Conservation (phyloP, 1,140 invertebrate genomes). For the Drosophila teissieri region DNA sequence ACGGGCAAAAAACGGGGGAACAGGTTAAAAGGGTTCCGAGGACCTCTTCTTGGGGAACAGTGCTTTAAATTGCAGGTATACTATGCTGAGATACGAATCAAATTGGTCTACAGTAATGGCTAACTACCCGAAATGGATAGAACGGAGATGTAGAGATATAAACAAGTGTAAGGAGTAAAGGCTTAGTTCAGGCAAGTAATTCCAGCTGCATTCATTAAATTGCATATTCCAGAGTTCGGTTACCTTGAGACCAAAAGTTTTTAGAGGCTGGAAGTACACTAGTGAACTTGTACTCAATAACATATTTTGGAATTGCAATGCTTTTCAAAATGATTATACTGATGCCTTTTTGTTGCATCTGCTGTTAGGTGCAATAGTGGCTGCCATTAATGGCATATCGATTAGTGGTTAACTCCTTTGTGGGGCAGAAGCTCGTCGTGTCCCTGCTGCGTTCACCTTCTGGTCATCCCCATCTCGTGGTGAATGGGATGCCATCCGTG, state of each 20-base stretch:
- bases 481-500: background rate
- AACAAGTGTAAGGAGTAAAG: background rate
- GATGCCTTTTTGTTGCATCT: too few relatives aligned
- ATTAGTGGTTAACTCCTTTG: conserved; percentile 60
- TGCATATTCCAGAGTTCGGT: too few relatives aligned
- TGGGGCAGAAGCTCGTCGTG: conserved; percentile 3
- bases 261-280: too few relatives aligned
- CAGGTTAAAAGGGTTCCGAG: conserved; percentile 33
- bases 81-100: background rate
- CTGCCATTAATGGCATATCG: conserved; percentile 64
- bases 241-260: too few relatives aligned
- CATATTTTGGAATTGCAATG: too few relatives aligned
- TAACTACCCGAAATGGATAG: too few relatives aligned
- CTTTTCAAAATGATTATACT: background rate
- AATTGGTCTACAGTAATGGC: too few relatives aligned
- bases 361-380: conserved; percentile 5
- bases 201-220: too few relatives aligned
- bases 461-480: conserved; percentile 28
- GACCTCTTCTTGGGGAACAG: conserved; percentile 15
- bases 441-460: conserved; percentile 19
- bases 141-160: background rate
- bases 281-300: too few relatives aligned
- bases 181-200: too few relatives aligned
- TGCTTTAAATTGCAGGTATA: conserved; percentile 66
- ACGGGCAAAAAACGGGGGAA: conserved; percentile 7